Evolutionary conservation across 2,113 vertebrate species (phyloP), one percentile per base, ranked within the genome.

Genomic region (Columbina picui): DNA sequence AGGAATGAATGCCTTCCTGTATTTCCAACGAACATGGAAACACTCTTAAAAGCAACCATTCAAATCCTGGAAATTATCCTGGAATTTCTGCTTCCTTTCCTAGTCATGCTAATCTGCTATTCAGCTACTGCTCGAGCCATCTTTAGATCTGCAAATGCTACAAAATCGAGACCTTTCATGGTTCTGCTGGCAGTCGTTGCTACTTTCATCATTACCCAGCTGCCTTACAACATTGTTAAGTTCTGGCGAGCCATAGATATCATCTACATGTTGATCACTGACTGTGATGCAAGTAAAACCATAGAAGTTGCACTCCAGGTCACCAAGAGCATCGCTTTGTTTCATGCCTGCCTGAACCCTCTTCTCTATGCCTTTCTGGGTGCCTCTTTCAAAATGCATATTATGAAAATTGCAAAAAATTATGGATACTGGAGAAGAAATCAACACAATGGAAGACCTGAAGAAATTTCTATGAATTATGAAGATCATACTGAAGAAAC

Each of bases 301-400:
- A 94, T 99, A 91, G 99, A 99, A 1, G 78, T 98, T 7, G 98
- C 98, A 0, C 97, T 98, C 39, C 99, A 99, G 84, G 92, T 99
- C 95, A 99, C 98, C 2, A 98, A 98, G 96, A 98, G 98, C 90
- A 95, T 99, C 2, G 99, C 99, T 7, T 94, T 99, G 67, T 98
- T 97, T 36, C 99, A 99, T 90, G 98, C 98, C 94, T 99, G 99
- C 96, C 97, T 99, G 78, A 99, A 99, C 97, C 99, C 99, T 0
- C 73, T 99, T 91, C 97, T 99, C 11, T 99, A 99, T 1, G 89
- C 97, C 73, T 99, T 99, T 12, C 92, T 99, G 85, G 99, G 99
- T 0, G 97, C 98, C 4, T 99, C 99, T 52, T 99, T 99, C 91
- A 98, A 98, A 97, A 98, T 94, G 94, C 98, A 98, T 7, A 52